These are phyloP conservation scores for Sussaba pulchella DNA, from an alignment of 2,888 invertebrate species.

Conservation along the genomic window DNA sequence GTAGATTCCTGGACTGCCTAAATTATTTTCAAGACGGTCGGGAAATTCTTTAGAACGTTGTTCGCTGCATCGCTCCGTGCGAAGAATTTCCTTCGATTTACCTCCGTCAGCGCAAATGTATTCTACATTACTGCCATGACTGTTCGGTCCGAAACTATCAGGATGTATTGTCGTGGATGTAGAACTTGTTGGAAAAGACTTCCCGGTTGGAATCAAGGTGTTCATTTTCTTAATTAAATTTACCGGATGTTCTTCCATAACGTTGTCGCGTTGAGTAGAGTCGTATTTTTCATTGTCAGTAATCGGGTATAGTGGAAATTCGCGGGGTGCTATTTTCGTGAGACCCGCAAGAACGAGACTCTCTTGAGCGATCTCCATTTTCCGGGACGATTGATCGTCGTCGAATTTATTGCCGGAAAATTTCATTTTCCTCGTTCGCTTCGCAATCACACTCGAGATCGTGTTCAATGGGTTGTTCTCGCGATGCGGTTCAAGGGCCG, in stretches of 20 bases:
- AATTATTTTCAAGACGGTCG: neutral
- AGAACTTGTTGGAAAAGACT: conserved; percentile 4
- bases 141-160: neutral
- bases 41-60: neutral
- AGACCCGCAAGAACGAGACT: conserved; percentile 10
- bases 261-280: neutral
- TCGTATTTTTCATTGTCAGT: neutral
- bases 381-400: neutral
- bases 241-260: conserved; percentile 11
- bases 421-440: conserved; percentile 30
- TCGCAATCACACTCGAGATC: conserved; percentile 16
- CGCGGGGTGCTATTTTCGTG: neutral
- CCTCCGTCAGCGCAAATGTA: conserved; percentile 27
- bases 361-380: conserved; percentile 13
- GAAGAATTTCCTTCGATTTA: conserved; percentile 15
- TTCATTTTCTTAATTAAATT: conserved; percentile 44
- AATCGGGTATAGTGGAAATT: conserved; percentile 13
- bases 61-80: neutral
- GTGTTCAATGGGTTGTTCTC: conserved; percentile 30
- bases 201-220: conserved; percentile 12
- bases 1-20: neutral
- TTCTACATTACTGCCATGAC: neutral
- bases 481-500: conserved; percentile 8
- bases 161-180: conserved; percentile 25
- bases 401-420: conserved; percentile 2